A percentile compares a stretch with the other conserved stretches of the same genome.
Conservation (phyloP, 2,797 vertebrate genomes). For the Limnodromus scolopaceus region DNA sequence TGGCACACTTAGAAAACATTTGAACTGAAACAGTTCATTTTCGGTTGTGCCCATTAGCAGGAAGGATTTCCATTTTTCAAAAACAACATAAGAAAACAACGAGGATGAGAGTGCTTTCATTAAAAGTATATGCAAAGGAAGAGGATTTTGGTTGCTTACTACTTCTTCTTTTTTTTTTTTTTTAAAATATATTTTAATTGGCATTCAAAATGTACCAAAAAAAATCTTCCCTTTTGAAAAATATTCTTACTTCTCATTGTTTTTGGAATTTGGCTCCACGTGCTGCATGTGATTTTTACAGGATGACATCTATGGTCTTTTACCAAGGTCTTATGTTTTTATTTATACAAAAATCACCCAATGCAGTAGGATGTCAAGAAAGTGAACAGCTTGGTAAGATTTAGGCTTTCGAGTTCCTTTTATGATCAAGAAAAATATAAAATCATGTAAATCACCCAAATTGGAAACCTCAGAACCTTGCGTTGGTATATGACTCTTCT, state of each 20-base stretch:
- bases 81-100: neutral
- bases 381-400: neutral
- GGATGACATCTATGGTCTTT: neutral
- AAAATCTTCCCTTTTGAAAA: neutral
- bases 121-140: neutral
- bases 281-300: neutral
- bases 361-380: neutral
- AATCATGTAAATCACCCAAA: neutral
- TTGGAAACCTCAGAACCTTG: neutral
- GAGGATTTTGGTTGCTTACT: neutral
- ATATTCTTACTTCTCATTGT: neutral
- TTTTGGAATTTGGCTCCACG: neutral
- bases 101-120: neutral
- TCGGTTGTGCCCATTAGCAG: constrained; percentile 36
- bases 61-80: constrained; percentile 33
- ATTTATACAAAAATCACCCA: neutral
- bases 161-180: neutral
- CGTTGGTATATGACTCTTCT: neutral
- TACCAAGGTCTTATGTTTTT: neutral
- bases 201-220: neutral
- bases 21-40: constrained; percentile 29
- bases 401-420: neutral
- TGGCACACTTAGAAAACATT: constrained; percentile 12
- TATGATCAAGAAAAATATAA: neutral
- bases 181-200: neutral